Evolutionary conservation across 2,113 vertebrate genomes (phyloP).

Genomic region (Psilopsiagon aurifrons): DNA sequence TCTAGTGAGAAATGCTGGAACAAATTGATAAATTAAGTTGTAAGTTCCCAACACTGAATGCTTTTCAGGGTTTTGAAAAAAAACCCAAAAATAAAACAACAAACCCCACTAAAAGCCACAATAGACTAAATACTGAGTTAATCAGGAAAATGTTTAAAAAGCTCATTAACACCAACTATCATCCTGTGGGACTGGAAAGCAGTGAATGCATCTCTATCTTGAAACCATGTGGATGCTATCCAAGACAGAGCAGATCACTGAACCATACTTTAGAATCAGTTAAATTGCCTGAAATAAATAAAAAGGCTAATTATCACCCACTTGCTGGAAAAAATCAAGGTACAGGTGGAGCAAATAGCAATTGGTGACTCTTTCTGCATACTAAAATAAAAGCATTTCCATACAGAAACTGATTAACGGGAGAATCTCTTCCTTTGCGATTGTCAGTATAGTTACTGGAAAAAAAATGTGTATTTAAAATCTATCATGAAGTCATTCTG

Average conservation of each 20-base stretch:
- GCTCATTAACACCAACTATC: neutral
- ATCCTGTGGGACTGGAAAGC: neutral
- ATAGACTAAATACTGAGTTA: neutral
- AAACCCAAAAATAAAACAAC: neutral
- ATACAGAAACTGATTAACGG: neutral
- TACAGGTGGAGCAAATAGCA: neutral
- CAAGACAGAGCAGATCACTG: neutral
- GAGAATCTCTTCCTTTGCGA: neutral
- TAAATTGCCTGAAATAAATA: slow-evolving; percentile 37
- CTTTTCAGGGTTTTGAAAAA: neutral
- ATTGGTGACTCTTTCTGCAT: neutral
- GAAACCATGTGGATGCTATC: neutral
- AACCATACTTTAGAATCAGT: neutral
- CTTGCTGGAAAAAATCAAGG: neutral
- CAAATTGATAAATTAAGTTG: slow-evolving; percentile 4
- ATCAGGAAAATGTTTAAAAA: neutral
- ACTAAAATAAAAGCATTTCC: neutral
- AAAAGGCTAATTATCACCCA: neutral
- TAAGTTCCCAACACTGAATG: neutral
- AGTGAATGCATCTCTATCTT: neutral
- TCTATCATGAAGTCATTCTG: neutral
- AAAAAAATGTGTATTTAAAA: neutral
- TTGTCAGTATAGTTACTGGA: neutral
- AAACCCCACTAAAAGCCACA: neutral
- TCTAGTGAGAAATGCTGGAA: neutral